Evolutionary conservation across 2,113 vertebrate genomes (phyloP), one percentile per base, ranked within the genome.

Genomic region (Phoenicopterus ruber): DNA sequence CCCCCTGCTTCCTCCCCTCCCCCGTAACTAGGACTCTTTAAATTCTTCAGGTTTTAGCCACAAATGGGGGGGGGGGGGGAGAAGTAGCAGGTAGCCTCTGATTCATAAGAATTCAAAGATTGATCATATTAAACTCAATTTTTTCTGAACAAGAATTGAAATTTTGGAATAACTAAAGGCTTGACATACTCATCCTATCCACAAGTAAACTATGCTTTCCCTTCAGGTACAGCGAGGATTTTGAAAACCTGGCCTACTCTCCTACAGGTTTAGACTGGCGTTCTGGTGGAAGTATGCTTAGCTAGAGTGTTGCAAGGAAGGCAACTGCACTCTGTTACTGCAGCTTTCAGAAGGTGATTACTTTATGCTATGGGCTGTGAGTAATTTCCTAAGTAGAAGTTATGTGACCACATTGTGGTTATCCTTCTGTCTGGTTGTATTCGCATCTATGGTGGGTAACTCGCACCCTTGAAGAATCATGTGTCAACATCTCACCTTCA

Each of bases 41-140:
- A 84, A 74, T 72, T 71, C 13, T 50, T 76, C 14, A 40, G 21
- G 14, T 72, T 94, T 82, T 77, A 78, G 50, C 17, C 26, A 7
- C 5, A 5, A 2, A 2, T 26, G 57, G 54, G 2, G 4, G 3
- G 13, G 3, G 20, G 7, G 4, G 8, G 7, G 9, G 9, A 58
- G 19, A 58, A 84, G 36, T 65, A 69, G 34, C 54, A 69, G 28
- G 21, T 49, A 17, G 17, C n/a, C 22, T 66, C 32, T 2, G 5
- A 5, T 82, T 82, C 5, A 6, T 83, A 44, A 29, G 32, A 66
- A 69, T 69, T 89, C n/a, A 49, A 24, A 55, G 26, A 28, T 8
- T 18, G 16, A 5, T 77, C 16, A 6, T 50, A 58, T 69, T 63
- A 58, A 69, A 42, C 13, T 80, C 10, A 9, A 4, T 0, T 49